Base-by-base conservation (phyloP, 2,113 vertebrate species). In the Zapus hudsonius region DNA sequence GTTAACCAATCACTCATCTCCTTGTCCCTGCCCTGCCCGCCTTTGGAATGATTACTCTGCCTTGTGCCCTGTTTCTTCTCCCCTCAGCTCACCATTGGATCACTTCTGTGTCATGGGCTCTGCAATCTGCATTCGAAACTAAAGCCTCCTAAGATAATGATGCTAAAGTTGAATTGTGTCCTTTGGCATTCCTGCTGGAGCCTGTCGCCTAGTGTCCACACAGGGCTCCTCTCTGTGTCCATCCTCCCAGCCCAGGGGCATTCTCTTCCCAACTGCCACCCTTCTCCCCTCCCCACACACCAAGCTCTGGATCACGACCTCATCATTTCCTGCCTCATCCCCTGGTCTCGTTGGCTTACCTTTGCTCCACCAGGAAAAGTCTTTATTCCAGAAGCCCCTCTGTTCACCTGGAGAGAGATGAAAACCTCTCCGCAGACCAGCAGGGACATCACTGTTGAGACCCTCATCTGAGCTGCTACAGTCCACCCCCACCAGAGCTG, bases 181-280 rank as follows among this genome's bases (percentile, higher is more conserved):
- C 22, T 42, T 33, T 25, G 10, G n/a, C 10, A 10, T 19, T 3
- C 8, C 2, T 2, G 0, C 2, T 1, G 4, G 52, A 73, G 57
- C 38, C 22, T 2, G 23, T 25, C 11, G 9, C 12, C 13, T 7
- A 44, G 8, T 27, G n/a, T 55, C 4, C 55, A 25, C 74, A 16
- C 23, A 0, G 11, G 7, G 12, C 1, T 2, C 25, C 29, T 40
- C 75, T 6, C 19, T 23, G 2, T 33, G 7, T 8, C 70, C 57
- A 1, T 7, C 1, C 47, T 27, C 29, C 22, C 0, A 73, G 36
- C 20, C 47, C 9, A 19, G 25, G 40, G 20, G 7, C 74, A 52
- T 52, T 15, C 40, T 36, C 27, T 44, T 57, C 31, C 55, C 2
- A 20, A 29, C 42, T 23, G 4, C 27, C 11, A 11, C 23, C 33